Evolutionary conservation across 1,140 invertebrate genomes (phyloP), one percentile per base, ranked within the genome.

Genomic region (Octopus bimaculoides): DNA sequence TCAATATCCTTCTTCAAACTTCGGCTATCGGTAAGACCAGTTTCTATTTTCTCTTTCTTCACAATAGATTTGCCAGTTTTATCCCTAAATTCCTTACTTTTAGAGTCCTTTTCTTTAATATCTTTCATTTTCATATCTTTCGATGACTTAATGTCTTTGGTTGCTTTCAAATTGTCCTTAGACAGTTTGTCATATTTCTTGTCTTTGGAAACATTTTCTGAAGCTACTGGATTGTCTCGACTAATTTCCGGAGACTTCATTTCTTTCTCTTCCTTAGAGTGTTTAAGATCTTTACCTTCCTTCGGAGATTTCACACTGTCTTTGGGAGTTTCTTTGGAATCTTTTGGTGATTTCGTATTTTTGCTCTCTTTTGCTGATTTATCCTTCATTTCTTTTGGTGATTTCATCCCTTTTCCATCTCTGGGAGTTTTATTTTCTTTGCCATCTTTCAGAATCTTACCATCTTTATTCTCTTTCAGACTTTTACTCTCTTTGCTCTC

Each of bases 401-500:
- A 54, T 4, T 54, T 53, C 14, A 8, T 53, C 10, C 17, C 71
- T 66, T 54, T 61, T 6, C 17, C 6, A 75, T 71, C 66, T 6
- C 26, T 71, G 17, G 66, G 66, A 5, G 66, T n/a, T 71, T 71
- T 71, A 20, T 71, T 71, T 71, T 14, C 26, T 71, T 71, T 71
- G 9, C 17, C 14, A 71, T 71, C 79, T 55, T 56, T 41, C 7
- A 9, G 5, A 7, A 6, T 75, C 41, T 55, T 54, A 5, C 9
- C 52, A 6, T 61, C n/a, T 6, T 66, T 74, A n/a, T 53, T 53
- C 53, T 10, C 71, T 53, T 20, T 56, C 52, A 41, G 26, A 41
- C 75, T 53, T 79, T 80, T 75, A 5, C 53, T 80, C 74, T 80
- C 74, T 77, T 75, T 80, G 4, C 76, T 75, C 69, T 54, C 76